Conservation (phyloP, 2,113 vertebrate species). For the Xiphophorus couchianus region DNA sequence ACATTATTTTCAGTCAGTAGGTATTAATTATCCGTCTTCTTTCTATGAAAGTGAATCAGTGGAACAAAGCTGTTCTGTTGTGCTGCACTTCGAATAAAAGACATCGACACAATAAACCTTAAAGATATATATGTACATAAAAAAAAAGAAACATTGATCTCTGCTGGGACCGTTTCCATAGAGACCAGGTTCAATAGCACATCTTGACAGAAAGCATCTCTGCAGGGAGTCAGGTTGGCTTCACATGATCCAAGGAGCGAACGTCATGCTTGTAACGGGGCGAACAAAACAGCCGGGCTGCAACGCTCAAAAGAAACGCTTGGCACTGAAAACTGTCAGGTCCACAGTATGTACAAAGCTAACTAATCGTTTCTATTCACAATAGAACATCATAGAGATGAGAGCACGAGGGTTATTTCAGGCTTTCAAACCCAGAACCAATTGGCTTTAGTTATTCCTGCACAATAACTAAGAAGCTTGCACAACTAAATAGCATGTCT, state of each 20-base stretch:
- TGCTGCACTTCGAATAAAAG: conserved; percentile 16
- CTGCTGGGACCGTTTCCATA: conserved; percentile 39
- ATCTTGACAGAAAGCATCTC: conserved; percentile 29
- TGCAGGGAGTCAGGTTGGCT: conserved; percentile 12
- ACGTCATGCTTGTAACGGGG: conserved; percentile 1
- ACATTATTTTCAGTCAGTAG: conserved; percentile 46
- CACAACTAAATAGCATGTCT: conserved; percentile 25
- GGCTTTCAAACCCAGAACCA: conserved; percentile 31
- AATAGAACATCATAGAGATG: conserved; percentile 33
- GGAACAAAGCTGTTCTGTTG: conserved; percentile 21
- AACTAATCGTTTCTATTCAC: conserved; percentile 35
- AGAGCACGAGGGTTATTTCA: conserved; percentile 11
- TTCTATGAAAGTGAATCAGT: conserved; percentile 13
- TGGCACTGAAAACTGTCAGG: conserved; percentile 61
- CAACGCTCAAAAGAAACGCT: conserved; percentile 37
- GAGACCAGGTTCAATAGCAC: conserved; percentile 25
- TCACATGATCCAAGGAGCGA: conserved; percentile 16
- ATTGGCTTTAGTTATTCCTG: conserved; percentile 6
- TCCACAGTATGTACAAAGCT: conserved; percentile 46
- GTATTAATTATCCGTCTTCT: not conserved
- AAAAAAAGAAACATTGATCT: conserved; percentile 10
- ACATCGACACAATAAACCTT: not conserved
- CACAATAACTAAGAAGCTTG: conserved; percentile 34
- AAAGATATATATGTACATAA: not conserved
- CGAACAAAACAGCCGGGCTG: conserved; percentile 19